Evolutionary conservation across 2,113 vertebrate species (phyloP).

Genomic region (Pelusios castaneus): DNA sequence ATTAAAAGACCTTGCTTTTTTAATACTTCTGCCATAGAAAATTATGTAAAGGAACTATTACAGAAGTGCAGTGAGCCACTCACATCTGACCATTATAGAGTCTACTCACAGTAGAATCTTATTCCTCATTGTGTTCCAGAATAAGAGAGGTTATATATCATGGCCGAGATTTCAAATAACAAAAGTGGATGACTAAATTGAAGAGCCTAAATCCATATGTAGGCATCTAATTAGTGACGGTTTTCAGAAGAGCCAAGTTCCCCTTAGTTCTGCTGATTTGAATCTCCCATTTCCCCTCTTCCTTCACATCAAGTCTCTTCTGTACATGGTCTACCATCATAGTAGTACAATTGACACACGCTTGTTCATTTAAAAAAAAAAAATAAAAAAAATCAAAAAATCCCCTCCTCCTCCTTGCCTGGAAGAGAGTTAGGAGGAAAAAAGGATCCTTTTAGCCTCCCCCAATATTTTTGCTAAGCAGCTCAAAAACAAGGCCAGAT

Average conservation of each 20-base stretch:
- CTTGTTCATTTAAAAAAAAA: background rate
- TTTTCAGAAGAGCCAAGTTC: background rate
- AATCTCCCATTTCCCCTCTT: background rate
- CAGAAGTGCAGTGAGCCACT: conserved; percentile 29
- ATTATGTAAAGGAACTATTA: conserved; percentile 15
- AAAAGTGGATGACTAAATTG: background rate
- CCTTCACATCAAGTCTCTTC: background rate
- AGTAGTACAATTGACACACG: background rate
- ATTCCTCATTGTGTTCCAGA: background rate
- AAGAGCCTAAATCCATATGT: background rate
- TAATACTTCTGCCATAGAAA: background rate
- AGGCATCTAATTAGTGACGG: background rate
- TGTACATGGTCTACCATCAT: rapidly evolving
- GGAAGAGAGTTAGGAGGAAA: background rate
- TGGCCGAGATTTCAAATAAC: conserved; percentile 6
- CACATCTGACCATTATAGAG: background rate
- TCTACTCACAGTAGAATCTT: background rate
- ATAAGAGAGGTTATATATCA: background rate
- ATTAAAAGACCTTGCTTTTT: conserved; percentile 7
- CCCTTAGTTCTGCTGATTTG: background rate
- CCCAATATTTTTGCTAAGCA: background rate
- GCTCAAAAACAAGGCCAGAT: background rate
- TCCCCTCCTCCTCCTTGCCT: background rate
- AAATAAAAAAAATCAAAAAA: too few relatives aligned
- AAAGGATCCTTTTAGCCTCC: background rate